Percentiles rank a stretch among this genome's conserved stretches.
Evolutionary conservation across 2,113 vertebrate species (phyloP).

Genomic region (Coregonus clupeaformis): DNA sequence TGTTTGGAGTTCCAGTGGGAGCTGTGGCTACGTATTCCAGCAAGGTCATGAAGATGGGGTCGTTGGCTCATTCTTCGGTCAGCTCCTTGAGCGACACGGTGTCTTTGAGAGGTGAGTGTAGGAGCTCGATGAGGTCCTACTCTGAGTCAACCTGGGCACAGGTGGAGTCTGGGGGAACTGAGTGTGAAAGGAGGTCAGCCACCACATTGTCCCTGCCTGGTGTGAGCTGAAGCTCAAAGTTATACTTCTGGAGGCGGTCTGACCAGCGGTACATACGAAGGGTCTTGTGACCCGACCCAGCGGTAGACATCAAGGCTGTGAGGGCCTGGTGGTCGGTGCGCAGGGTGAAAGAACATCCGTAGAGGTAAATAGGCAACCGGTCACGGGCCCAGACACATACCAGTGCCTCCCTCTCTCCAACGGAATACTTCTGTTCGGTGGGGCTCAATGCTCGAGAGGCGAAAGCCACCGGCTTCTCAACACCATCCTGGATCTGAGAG

Average conservation of each 20-base stretch:
- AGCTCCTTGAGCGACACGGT: neutral
- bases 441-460: constrained; percentile 15
- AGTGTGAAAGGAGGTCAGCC: neutral
- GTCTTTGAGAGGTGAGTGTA: neutral
- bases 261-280: too few relatives aligned
- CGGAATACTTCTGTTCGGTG: constrained; percentile 22
- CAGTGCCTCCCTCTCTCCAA: constrained; percentile 17
- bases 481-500: constrained; percentile 5
- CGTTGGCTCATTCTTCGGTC: neutral
- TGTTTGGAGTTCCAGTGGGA: too few relatives aligned
- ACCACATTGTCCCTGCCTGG: neutral
- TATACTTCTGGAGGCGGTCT: too few relatives aligned
- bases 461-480: constrained; percentile 14
- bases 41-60: neutral
- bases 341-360: neutral
- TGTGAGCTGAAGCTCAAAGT: too few relatives aligned
- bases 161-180: neutral
- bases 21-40: neutral
- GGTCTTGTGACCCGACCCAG: neutral
- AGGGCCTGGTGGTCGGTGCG: too few relatives aligned
- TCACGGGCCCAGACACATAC: constrained; percentile 26
- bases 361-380: constrained; percentile 23
- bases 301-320: too few relatives aligned
- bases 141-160: neutral
- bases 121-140: neutral